Base-by-base conservation (phyloP, 2,797 vertebrate genomes). In the Myiotriccus ornatus region DNA sequence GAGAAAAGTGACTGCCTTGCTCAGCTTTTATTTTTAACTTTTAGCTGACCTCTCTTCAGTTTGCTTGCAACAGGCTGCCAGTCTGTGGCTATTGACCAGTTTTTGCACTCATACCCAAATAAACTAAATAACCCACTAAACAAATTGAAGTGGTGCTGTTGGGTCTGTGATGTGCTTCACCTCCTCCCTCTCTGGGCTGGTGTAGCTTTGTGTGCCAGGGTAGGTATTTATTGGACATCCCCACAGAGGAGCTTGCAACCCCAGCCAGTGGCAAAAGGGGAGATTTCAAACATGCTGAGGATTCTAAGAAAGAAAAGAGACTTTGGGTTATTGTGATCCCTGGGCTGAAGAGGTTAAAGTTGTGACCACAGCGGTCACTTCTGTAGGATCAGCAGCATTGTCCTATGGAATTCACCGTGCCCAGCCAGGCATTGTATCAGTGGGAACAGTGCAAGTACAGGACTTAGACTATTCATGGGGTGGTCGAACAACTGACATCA, bases 341-440 rank as follows among this genome's bases (percentile, higher is more conserved):
- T 81, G 89, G 57, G 84, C 93, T 92, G 95, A 87, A 96, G 91
- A 94, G 96, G 94, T 96, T 96, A 95, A 96, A 95, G 87, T 90
- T 93, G 93, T 91, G 91, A 85, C 79, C 89, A 92, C 14, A n/a
- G 82, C 62, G 43, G 95, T 91, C 91, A 65, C 94, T 95, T 93
- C 79, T 94, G 82, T 75, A 27, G 96, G 93, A 85, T 93, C 91
- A 91, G 95, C 87, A 93, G 87, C 91, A 90, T 91, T 96, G 96
- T 86, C 88, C 85, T 39, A 27, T 91, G 82, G 95, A 94, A 94
- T 96, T 94, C 93, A 88, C 79, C 59, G 1, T 93, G 91, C 89
- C 85, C 85, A 53, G 91, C 69, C 7, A 5, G 94, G 94, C 94
- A 86, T 96, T 95, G 95, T 90, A 16, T 92, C 89, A 92, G 94